Evolutionary conservation across 2,797 vertebrate species (phyloP).

Genomic region (Crax fasciolata): DNA sequence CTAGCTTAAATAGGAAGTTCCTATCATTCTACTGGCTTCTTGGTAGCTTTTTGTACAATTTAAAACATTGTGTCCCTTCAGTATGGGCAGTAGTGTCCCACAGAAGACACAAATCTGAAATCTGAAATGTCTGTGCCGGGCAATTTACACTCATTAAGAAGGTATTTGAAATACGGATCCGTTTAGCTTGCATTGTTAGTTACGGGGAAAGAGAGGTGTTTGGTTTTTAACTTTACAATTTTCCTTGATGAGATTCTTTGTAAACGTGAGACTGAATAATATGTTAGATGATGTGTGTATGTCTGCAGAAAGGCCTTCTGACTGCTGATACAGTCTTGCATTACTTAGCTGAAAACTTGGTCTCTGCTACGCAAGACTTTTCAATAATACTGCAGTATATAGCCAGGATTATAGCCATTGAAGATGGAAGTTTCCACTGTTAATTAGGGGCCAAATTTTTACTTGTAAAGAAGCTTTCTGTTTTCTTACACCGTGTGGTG

Average conservation of each 20-base stretch:
- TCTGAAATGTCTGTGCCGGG: neutral
- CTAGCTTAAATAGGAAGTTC: neutral
- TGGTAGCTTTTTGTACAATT: neutral
- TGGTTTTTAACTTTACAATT: neutral
- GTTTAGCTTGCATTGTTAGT: neutral
- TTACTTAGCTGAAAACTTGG: neutral
- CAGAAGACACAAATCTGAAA: neutral
- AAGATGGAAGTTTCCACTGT: neutral
- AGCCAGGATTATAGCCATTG: neutral
- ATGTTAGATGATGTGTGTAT: neutral
- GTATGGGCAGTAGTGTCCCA: neutral
- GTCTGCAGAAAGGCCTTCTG: neutral
- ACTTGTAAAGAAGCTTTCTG: neutral
- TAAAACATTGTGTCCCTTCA: neutral
- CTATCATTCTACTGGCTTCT: neutral
- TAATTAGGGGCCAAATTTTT: accelerated
- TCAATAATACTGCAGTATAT: neutral
- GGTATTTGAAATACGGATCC: neutral
- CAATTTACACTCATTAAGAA: neutral
- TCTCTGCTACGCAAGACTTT: neutral
- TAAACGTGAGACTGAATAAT: neutral
- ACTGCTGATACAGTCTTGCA: neutral
- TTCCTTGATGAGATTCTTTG: neutral
- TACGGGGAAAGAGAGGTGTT: neutral
- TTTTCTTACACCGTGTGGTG: accelerated